phyloP scores from a whole-genome alignment of 2,113 vertebrate species.

The Oncorhynchus tshawytscha region DNA sequence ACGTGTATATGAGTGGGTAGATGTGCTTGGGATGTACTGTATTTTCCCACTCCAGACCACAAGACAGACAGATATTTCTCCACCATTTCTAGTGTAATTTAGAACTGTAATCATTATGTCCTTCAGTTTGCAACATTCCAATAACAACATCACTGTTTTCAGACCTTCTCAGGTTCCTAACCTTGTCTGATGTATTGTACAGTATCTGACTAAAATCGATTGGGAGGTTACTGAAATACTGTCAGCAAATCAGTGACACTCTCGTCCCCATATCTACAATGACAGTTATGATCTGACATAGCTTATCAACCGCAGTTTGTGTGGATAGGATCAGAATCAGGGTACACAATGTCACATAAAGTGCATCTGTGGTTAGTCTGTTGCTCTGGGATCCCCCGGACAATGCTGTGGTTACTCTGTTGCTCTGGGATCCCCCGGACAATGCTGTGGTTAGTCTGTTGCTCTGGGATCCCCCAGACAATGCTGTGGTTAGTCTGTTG shows the following conservation, averaged over 20 bases:
- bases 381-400: constrained; percentile 43
- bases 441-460: not conserved
- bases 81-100: not conserved
- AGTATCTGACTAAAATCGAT: not conserved
- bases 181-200: not conserved
- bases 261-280: not conserved
- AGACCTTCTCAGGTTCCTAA: not conserved
- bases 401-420: not conserved
- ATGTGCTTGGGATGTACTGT: not conserved
- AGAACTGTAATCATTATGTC: not conserved
- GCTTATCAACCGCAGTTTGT: not conserved
- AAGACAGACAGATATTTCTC: no score
- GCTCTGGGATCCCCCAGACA: no score
- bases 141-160: not conserved
- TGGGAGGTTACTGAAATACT: not conserved
- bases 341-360: not conserved
- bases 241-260: not conserved
- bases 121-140: not conserved
- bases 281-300: not conserved
- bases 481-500: not conserved
- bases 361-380: constrained; percentile 26
- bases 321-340: not conserved
- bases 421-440: no score
- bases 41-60: no score
- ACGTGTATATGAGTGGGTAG: not conserved